Evolutionary conservation across 2,888 invertebrate genomes (phyloP).

Genomic region (Dysmachus trigonus): DNA sequence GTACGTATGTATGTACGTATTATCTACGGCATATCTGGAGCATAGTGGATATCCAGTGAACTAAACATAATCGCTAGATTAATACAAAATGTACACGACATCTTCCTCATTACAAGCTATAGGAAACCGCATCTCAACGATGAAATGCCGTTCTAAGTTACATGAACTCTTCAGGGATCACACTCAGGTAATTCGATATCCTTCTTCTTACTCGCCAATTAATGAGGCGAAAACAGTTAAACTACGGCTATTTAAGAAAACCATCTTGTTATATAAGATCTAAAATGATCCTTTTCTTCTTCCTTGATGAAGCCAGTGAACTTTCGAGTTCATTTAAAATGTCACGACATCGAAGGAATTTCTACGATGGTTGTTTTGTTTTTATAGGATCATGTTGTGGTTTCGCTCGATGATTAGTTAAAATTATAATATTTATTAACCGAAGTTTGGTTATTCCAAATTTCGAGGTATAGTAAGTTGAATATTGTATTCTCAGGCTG

Average conservation of each 20-base stretch:
- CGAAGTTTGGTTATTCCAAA: no score
- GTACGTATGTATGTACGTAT: no score
- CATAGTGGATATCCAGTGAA: constrained; percentile 45
- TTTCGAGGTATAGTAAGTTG: no score
- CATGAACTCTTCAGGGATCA: constrained; percentile 39
- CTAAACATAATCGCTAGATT: constrained; percentile 48
- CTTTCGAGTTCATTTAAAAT: background rate
- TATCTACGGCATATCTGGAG: constrained; percentile 6
- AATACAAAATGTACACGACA: constrained; percentile 50
- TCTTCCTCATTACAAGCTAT: constrained; percentile 48
- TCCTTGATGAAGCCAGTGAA: background rate
- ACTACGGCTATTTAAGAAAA: background rate
- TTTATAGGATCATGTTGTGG: background rate
- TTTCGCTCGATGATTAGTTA: no score
- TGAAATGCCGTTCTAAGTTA: constrained; percentile 31
- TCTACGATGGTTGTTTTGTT: no score
- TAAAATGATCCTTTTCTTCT: background rate
- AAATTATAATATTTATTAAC: no score
- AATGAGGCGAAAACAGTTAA: constrained; percentile 26
- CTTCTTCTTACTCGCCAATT: constrained; percentile 7
- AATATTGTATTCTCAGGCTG: no score
- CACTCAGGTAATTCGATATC: constrained; percentile 38
- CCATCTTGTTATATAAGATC: background rate
- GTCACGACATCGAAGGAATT: background rate
- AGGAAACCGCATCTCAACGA: constrained; percentile 43